Percentiles rank a stretch among this genome's conserved stretches.
These are phyloP conservation scores for Parapsyche elsis DNA, from an alignment of 1,140 invertebrate genomes.

Conservation along the genomic window DNA sequence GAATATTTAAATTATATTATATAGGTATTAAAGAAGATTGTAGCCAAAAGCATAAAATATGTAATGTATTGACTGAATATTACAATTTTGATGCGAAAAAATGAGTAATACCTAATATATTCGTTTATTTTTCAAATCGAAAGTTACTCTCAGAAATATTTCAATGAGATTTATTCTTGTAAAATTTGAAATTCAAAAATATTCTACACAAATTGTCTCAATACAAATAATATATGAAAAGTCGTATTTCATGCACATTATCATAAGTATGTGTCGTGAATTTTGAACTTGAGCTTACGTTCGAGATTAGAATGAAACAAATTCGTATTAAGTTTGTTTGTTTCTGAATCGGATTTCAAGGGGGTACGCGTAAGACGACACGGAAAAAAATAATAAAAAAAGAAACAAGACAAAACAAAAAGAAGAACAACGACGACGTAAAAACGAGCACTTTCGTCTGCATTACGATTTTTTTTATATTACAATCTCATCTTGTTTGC, in stretches of 20 bases:
- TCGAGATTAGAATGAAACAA: constrained; percentile 16
- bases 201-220: neutral
- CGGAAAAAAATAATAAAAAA: constrained; percentile 5
- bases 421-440: neutral
- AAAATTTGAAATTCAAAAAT: neutral
- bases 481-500: constrained; percentile 15
- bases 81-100: too few relatives aligned
- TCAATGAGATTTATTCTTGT: neutral
- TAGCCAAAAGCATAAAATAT: too few relatives aligned
- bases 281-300: neutral
- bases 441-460: constrained; percentile 18
- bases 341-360: constrained; percentile 12
- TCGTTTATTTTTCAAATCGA: too few relatives aligned
- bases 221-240: neutral
- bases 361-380: neutral
- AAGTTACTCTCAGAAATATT: neutral
- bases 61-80: too few relatives aligned
- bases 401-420: neutral
- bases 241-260: neutral
- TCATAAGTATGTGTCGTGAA: neutral
- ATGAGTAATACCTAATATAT: too few relatives aligned
- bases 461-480: constrained; percentile 15
- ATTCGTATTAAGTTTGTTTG: constrained; percentile 2
- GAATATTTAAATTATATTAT: too few relatives aligned
- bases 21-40: too few relatives aligned